Conservation (phyloP, 2,113 vertebrate species). For the human (Homo sapiens) region DNA sequence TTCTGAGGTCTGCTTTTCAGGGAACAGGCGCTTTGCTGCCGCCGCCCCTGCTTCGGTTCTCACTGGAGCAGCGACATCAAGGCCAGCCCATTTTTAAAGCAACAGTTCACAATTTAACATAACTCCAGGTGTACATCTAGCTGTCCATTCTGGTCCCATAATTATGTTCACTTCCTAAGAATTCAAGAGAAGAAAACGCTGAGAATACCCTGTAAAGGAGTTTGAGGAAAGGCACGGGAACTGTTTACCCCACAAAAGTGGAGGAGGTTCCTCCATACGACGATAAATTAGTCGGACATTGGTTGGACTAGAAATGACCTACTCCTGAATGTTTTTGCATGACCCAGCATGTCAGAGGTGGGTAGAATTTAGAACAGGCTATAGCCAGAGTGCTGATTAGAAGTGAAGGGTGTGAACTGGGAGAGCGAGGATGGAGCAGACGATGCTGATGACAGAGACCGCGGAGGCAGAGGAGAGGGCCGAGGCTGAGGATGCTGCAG, state of each 20-base stretch:
- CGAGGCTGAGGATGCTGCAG: background rate
- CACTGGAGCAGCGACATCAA: background rate
- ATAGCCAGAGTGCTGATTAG: fast-evolving
- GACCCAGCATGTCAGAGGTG: fast-evolving
- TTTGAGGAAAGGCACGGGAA: too few relatives aligned
- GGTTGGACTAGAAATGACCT: background rate
- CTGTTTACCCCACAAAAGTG: fast-evolving
- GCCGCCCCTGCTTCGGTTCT: background rate
- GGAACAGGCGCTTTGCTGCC: background rate
- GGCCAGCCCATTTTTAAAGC: background rate
- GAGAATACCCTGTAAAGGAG: fast-evolving
- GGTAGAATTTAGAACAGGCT: too few relatives aligned
- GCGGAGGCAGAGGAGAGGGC: too few relatives aligned
- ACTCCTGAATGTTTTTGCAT: background rate
- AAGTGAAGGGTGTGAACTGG: fast-evolving
- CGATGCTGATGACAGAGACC: background rate
- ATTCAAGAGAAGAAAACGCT: too few relatives aligned
- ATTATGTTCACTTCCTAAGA: background rate
- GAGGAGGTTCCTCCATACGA: fast-evolving
- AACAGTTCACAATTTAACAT: background rate
- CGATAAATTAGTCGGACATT: background rate
- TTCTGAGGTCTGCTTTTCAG: background rate
- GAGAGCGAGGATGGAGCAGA: fast-evolving
- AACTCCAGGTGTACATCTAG: fast-evolving
- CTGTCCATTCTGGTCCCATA: fast-evolving